Evolutionary conservation across 2,113 vertebrate genomes (phyloP).

Genomic region (Leucosticte australis): DNA sequence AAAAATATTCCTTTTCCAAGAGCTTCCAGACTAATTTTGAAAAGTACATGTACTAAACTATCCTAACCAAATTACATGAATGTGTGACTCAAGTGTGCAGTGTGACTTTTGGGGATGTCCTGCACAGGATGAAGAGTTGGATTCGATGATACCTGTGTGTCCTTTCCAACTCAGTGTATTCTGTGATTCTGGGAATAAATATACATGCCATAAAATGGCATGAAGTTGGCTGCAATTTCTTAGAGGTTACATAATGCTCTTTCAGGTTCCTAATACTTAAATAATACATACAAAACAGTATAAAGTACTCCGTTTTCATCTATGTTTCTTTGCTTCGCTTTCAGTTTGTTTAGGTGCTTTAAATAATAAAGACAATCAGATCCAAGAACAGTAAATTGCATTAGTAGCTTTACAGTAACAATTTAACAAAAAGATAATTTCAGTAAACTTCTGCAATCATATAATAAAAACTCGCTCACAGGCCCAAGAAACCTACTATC

Average conservation of each 20-base stretch:
- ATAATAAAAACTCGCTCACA: background rate
- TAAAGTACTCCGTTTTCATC: background rate
- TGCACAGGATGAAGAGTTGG: background rate
- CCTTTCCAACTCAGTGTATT: background rate
- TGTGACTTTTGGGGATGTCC: background rate
- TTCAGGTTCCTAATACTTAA: background rate
- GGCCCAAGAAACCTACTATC: background rate
- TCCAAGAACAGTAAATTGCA: background rate
- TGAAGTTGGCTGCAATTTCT: background rate
- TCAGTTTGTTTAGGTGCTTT: background rate
- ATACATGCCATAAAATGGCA: background rate
- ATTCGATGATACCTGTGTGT: background rate
- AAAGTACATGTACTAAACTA: background rate
- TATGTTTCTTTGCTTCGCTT: background rate
- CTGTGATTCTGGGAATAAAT: background rate
- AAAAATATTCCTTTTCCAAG: background rate
- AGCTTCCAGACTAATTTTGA: background rate
- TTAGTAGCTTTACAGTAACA: background rate
- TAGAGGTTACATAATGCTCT: background rate
- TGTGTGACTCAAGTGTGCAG: background rate
- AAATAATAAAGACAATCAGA: background rate
- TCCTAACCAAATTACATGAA: background rate
- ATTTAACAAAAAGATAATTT: background rate
- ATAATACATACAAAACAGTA: background rate
- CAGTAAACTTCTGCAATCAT: background rate